Percentiles rank a stretch among this genome's conserved stretches.
phyloP scores from a whole-genome alignment of 2,888 invertebrate genomes.

The Drosophila hamatofila region DNA sequence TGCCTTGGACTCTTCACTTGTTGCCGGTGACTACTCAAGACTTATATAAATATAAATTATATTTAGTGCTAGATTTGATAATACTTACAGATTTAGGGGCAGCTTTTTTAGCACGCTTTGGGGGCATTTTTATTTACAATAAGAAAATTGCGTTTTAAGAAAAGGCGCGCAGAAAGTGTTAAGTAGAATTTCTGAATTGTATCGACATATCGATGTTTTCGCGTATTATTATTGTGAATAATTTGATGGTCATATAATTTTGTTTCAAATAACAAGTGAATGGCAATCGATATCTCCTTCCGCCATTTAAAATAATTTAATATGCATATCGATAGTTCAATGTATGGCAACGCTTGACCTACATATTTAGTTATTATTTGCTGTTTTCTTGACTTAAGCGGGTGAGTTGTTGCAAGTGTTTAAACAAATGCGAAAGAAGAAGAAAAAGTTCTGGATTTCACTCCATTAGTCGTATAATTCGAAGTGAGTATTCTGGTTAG shows the following conservation, averaged over 20 bases:
- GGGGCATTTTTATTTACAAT: constrained; percentile 28
- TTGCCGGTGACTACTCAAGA: constrained; percentile 4
- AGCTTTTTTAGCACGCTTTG: constrained; percentile 34
- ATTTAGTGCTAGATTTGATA: neutral
- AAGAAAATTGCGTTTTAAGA: constrained; percentile 4
- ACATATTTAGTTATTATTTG: neutral
- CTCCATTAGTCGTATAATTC: neutral
- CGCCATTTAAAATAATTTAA: neutral
- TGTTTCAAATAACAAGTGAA: neutral
- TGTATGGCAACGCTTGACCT: constrained; percentile 4
- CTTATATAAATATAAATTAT: neutral
- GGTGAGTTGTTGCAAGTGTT: neutral
- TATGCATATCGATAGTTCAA: constrained; percentile 1
- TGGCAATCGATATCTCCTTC: constrained; percentile 6
- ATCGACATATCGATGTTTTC: constrained; percentile 16
- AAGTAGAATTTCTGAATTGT: neutral
- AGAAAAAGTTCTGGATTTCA: neutral
- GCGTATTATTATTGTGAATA: neutral
- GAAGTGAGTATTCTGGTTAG: neutral
- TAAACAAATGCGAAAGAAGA: constrained; percentile 7
- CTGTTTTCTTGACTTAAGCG: neutral
- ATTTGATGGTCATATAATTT: neutral
- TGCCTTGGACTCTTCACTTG: neutral
- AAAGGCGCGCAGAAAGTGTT: constrained; percentile 26
- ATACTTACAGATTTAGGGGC: constrained; percentile 22